These are phyloP conservation scores for Choristoneura rosaceana DNA, from an alignment of 2,888 invertebrate genomes.

Conservation along the genomic window DNA sequence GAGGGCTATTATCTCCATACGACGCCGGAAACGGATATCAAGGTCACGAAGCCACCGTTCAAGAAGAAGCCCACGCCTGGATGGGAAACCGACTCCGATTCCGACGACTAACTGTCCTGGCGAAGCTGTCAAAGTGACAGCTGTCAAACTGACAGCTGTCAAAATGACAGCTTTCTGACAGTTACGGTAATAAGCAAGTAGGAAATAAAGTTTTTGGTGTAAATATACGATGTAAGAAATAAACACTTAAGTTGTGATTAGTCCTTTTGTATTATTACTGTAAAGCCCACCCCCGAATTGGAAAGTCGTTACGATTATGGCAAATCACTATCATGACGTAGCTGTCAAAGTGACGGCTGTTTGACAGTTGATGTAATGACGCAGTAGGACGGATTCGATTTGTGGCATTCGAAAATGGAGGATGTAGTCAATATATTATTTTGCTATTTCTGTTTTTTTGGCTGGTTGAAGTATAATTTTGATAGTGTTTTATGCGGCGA, in stretches of 20 bases:
- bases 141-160: background rate
- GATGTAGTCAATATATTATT: no score
- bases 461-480: no score
- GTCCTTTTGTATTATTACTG: no score
- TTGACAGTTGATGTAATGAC: background rate
- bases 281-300: no score
- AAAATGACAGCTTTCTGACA: background rate
- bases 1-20: background rate
- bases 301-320: background rate
- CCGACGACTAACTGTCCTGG: background rate
- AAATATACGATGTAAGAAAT: no score
- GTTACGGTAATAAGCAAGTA: background rate
- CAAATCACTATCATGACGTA: background rate
- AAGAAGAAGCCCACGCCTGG: background rate
- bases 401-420: no score
- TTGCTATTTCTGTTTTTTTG: no score
- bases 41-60: background rate
- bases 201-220: no score
- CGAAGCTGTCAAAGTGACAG: background rate
- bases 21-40: background rate
- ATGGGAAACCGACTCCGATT: background rate
- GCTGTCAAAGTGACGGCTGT: background rate
- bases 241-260: no score
- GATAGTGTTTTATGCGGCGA: no score
- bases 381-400: no score